phyloP scores from a whole-genome alignment of 2,797 vertebrate species.

The Leptatherina wallacei region DNA sequence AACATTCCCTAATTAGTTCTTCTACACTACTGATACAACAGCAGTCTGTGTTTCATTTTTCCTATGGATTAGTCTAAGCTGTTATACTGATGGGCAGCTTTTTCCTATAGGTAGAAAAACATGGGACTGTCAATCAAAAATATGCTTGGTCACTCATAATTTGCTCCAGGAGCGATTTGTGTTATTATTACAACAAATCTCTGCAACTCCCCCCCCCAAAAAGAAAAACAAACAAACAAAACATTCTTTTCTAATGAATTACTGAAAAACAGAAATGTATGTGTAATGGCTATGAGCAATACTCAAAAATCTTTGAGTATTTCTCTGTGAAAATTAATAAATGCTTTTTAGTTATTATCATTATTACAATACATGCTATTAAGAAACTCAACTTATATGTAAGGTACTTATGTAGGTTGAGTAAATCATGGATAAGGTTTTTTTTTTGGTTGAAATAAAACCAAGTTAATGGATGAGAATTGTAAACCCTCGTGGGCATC shows the following conservation, averaged over 20 bases:
- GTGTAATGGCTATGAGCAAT: too few species aligned
- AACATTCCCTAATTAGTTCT: not conserved
- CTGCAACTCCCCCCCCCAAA: too few species aligned
- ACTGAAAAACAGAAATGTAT: not conserved
- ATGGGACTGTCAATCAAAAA: not conserved
- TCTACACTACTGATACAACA: not conserved
- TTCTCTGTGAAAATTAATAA: too few species aligned
- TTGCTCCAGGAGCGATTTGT: not conserved
- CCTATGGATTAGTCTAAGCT: not conserved
- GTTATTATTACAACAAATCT: not conserved
- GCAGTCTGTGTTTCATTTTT: constrained; percentile 1
- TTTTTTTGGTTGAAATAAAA: not conserved
- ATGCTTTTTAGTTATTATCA: too few species aligned
- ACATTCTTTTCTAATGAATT: not conserved
- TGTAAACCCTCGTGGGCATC: not conserved
- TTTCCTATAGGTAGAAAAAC: not conserved
- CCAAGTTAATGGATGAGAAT: not conserved
- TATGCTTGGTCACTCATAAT: not conserved
- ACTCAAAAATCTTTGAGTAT: too few species aligned
- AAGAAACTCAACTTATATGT: too few species aligned
- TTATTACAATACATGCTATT: too few species aligned
- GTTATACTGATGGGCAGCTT: not conserved
- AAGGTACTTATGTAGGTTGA: too few species aligned
- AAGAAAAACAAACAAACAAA: not conserved
- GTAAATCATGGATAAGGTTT: not conserved